These are phyloP conservation scores for Oncorhynchus keta DNA, from an alignment of 2,113 vertebrate species.

Conservation along the genomic window DNA sequence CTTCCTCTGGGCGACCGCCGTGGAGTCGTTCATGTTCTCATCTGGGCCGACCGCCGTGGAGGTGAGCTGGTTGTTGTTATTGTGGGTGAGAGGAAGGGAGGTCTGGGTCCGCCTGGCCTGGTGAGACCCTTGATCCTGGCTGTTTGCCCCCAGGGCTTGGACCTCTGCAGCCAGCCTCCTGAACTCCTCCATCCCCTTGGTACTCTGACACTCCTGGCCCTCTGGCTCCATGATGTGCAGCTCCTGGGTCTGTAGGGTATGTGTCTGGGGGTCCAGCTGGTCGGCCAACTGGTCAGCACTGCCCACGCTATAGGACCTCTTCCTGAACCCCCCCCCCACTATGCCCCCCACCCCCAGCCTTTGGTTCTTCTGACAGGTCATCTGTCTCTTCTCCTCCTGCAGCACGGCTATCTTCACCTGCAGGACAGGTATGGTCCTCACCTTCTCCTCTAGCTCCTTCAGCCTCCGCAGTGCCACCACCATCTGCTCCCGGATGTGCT, in stretches of 20 bases:
- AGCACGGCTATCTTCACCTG: constrained; percentile 97
- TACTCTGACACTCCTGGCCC: constrained; percentile 71
- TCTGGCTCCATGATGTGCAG: constrained; percentile 88
- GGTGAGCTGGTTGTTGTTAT: no score
- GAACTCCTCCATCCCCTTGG: constrained; percentile 87
- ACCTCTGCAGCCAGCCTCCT: constrained; percentile 90
- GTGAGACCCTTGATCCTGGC: constrained; percentile 72
- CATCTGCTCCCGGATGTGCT: constrained; percentile 97
- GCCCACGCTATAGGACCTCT: constrained; percentile 91
- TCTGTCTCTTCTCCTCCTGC: constrained; percentile 92
- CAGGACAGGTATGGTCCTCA: constrained; percentile 90
- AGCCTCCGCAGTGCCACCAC: constrained; percentile 88
- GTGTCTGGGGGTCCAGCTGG: constrained; percentile 79
- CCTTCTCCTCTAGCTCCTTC: constrained; percentile 94
- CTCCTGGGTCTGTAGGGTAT: constrained; percentile 68
- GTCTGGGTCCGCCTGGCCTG: constrained; percentile 18
- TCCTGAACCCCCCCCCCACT: constrained; percentile 74
- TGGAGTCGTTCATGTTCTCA: constrained; percentile 80
- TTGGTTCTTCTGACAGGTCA: constrained; percentile 84
- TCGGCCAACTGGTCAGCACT: constrained; percentile 88
- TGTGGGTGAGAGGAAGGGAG: no score
- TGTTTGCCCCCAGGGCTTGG: constrained; percentile 88
- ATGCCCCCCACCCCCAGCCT: constrained; percentile 56
- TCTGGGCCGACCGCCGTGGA: constrained; percentile 84
- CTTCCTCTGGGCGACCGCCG: constrained; percentile 62